Base-by-base conservation (phyloP, 2,113 vertebrate genomes). In the Phalacrocorax pelagicus region DNA sequence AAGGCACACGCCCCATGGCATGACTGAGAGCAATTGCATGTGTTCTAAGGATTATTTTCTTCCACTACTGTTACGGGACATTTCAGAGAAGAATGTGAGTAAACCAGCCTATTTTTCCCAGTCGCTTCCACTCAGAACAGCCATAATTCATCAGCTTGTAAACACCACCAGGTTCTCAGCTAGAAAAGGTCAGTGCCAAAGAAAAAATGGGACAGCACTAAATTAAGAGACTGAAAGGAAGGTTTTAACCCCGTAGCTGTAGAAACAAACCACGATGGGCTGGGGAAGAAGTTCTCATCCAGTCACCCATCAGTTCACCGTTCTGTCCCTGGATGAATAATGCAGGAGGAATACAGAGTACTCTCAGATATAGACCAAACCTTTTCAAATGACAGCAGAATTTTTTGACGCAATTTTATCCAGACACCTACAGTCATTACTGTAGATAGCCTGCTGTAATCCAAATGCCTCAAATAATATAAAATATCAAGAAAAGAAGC, bases 171-270 rank as follows among this genome's bases (percentile, higher is more conserved):
- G 51, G 21, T 72, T 94, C 55, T 59, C 69, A 75, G 69, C 72
- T 91, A 87, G 88, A 84, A 97, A 97, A 98, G 91, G 85, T 96
- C 93, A 96, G 34, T 10, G 30, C 34, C 42, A 30, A 94, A 75
- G 83, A 81, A 86, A 89, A 97, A 96, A 87, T 85, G 21, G 63
- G 19, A 83, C 7, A 46, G 58, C 34, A 65, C 44, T 74, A 73
- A 95, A 86, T 69, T 92, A 91, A 90, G 49, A 93, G 57, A 16
- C 54, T 36, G 70, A 92, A 83, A 89, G 63, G 78, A 75, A 81
- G 81, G 57, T 86, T 80, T 95, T 91, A 90, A 88, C 42, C 44
- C 36, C 14, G 51, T 29, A 82, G 34, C 46, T 89, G 66, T 54
- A 26, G 34, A 90, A 94, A 90, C 57, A 75, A 92, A 78, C 15